Percentiles rank a stretch among this genome's conserved stretches.
Evolutionary conservation across 2,888 invertebrate genomes (phyloP).

Genomic region (Cantharis rufa): DNA sequence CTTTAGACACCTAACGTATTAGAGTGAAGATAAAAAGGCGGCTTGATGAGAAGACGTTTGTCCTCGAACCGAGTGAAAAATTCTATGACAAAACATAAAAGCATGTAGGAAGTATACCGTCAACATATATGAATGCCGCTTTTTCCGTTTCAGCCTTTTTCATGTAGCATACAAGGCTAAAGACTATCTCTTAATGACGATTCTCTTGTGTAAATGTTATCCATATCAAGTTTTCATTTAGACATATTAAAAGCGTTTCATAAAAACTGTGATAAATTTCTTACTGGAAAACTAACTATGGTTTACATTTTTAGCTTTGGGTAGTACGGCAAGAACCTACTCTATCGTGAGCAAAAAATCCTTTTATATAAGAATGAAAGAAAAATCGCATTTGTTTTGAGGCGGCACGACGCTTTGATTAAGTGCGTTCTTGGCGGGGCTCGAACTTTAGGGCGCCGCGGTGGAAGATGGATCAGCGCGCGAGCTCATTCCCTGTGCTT

Average conservation of each 20-base stretch:
- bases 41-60: constrained; percentile 49
- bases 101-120: constrained; percentile 47
- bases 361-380: constrained; percentile 47
- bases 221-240: constrained; percentile 37
- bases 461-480: constrained; percentile 45
- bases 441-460: constrained; percentile 47
- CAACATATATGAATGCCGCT: constrained; percentile 47
- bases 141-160: constrained; percentile 47
- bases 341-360: constrained; percentile 44
- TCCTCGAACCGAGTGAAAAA: constrained; percentile 49
- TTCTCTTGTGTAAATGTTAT: constrained; percentile 35
- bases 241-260: constrained; percentile 36
- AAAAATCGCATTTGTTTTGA: constrained; percentile 55
- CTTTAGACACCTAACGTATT: constrained; percentile 52
- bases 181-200: constrained; percentile 44
- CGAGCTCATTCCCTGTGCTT: constrained; percentile 48
- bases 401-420: constrained; percentile 51
- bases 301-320: constrained; percentile 40
- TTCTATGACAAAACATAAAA: constrained; percentile 48
- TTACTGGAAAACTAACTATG: constrained; percentile 39
- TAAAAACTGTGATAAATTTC: constrained; percentile 39
- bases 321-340: constrained; percentile 36
- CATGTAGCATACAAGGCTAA: constrained; percentile 41
- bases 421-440: constrained; percentile 50
- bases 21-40: constrained; percentile 52